These are phyloP conservation scores for Willowsia nigromaculata DNA, from an alignment of 2,888 invertebrate genomes.

Conservation along the genomic window DNA sequence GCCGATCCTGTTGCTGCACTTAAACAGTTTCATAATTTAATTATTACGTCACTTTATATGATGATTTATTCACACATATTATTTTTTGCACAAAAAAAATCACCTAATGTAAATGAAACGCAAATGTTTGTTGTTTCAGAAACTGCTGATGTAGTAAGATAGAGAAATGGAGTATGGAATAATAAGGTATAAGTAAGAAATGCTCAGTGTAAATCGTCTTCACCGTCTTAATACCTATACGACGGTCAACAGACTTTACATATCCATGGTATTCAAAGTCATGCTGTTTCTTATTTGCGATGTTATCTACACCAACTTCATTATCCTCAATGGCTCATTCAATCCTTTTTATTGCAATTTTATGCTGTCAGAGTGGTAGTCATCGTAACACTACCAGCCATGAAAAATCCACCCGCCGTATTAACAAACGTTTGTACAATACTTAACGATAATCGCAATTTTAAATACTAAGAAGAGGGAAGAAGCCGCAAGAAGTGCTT, in stretches of 20 bases:
- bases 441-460: constrained; percentile 21
- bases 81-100: not conserved
- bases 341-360: constrained; percentile 53
- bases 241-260: not conserved
- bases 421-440: not conserved
- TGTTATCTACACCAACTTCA: constrained; percentile 58
- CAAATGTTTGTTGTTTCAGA: constrained; percentile 15
- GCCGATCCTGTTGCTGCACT: constrained; percentile 2
- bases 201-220: not conserved
- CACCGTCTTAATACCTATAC: not conserved
- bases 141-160: not conserved
- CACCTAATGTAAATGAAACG: constrained; percentile 3
- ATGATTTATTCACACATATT: constrained; percentile 48
- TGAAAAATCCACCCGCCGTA: constrained; percentile 14
- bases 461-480: not conserved
- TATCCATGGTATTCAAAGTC: not conserved
- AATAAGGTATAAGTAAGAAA: not conserved
- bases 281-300: constrained; percentile 50
- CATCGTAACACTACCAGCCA: constrained; percentile 6
- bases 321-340: constrained; percentile 51
- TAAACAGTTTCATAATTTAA: constrained; percentile 56
- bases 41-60: constrained; percentile 52
- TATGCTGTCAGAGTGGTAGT: constrained; percentile 40
- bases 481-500: not conserved
- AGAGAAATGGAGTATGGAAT: not conserved